Base-by-base conservation (phyloP, 2,113 vertebrate species). In the Gracilinanus agilis region DNA sequence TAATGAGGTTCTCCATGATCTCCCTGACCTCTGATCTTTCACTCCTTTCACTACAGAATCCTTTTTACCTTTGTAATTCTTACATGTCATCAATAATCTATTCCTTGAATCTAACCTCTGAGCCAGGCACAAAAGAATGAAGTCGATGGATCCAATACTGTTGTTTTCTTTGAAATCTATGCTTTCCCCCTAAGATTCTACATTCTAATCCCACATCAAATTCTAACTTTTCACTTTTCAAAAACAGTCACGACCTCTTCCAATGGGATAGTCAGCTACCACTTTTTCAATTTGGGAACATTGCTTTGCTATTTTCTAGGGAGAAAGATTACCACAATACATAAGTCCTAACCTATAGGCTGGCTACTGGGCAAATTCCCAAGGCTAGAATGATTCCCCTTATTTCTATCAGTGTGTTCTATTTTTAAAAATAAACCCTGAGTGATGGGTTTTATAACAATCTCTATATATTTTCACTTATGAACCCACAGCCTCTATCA, bases 401-500 rank as follows among this genome's bases (percentile, higher is more conserved):
- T 83, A 40, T 83, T 40, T 83, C 67, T 40, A 83, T 83, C 7
- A 40, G 67, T 40, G 19, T 83, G n/a, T 83, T 40, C 67, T 40
- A 83, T 83, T 83, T 40, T 83, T 83, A 40, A 83, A 83, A 83
- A 40, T 40, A 54, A 24, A 56, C 23, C 54, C 1, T 9, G 29
- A 55, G 6, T 16, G 83, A 40, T 2, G 2, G 29, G 3, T 4
- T 92, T n/a, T 53, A 54, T 9, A 24, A 55, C 40, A 91, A 11
- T 11, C 7, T 88, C 34, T 2, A 21, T 40, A 19, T 19, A 40
- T 4, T 9, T 2, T 0, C 25, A 3, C 40, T 11, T 53, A 40
- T n/a, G 89, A 93, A 92, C 25, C 91, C 40, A 55, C 27, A 34
- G 58, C 54, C 44, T 54, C 55, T 95, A 24, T 67, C 54, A 40